Evolutionary conservation across 1,140 invertebrate genomes (phyloP).

Genomic region (Pogonognathellus flavescens): DNA sequence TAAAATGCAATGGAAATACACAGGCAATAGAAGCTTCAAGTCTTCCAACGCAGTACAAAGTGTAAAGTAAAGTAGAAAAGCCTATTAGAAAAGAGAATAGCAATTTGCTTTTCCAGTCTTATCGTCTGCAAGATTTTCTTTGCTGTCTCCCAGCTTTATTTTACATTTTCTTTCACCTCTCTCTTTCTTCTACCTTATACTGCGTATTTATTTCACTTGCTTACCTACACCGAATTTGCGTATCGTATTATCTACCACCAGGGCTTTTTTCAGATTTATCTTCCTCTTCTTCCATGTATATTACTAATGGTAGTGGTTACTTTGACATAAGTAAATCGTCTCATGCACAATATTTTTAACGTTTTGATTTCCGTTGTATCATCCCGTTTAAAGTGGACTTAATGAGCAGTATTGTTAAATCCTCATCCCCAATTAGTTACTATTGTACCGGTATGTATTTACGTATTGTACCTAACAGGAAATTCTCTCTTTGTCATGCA

Average conservation of each 20-base stretch:
- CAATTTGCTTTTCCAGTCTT: conserved; percentile 33
- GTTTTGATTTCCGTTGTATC: too few relatives aligned
- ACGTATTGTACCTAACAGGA: too few relatives aligned
- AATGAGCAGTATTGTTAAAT: too few relatives aligned
- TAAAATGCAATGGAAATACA: background rate
- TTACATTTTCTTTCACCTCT: background rate
- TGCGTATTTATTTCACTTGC: background rate
- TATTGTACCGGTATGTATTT: too few relatives aligned
- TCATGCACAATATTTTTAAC: too few relatives aligned
- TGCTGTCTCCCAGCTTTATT: conserved; percentile 3
- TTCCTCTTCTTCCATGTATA: background rate
- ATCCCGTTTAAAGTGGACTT: too few relatives aligned
- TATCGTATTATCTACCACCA: background rate
- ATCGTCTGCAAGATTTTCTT: background rate
- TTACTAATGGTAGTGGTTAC: background rate
- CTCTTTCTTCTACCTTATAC: background rate
- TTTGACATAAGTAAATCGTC: background rate
- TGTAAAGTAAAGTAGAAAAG: conserved; percentile 34
- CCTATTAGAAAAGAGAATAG: conserved; percentile 41
- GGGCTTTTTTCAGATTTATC: background rate
- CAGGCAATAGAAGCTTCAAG: conserved; percentile 15
- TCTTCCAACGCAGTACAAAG: background rate
- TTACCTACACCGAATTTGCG: background rate
- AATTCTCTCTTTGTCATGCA: too few relatives aligned
- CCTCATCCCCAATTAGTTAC: too few relatives aligned